These are phyloP conservation scores for Lymantria dispar DNA, from an alignment of 2,888 invertebrate species.

Conservation along the genomic window DNA sequence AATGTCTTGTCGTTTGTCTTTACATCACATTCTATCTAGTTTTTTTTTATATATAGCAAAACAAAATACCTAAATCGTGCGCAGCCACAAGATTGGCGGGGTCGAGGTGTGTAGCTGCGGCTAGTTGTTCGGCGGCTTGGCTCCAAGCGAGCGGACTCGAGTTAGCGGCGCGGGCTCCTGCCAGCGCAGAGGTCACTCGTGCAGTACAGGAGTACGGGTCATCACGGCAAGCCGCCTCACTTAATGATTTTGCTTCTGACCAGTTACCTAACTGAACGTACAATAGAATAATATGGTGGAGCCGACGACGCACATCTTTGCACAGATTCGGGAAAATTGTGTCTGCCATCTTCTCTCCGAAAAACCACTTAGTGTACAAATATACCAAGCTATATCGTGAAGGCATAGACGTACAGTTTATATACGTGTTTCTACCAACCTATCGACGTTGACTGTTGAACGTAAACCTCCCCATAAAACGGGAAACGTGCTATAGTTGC, in stretches of 20 bases:
- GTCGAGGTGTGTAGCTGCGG: constrained; percentile 69
- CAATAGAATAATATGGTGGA: no score
- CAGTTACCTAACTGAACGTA: constrained; percentile 61
- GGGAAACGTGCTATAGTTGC: no score
- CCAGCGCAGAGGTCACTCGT: constrained; percentile 56
- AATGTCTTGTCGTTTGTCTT: neutral
- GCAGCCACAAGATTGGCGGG: constrained; percentile 67
- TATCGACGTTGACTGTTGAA: no score
- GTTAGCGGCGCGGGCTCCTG: constrained; percentile 29
- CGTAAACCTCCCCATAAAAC: no score
- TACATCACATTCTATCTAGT: neutral
- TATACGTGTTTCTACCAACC: no score
- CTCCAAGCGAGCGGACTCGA: constrained; percentile 32
- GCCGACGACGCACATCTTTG: no score
- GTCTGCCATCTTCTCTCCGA: no score
- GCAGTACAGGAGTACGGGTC: constrained; percentile 74
- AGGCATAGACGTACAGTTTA: no score
- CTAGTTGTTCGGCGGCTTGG: constrained; percentile 49
- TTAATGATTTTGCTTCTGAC: constrained; percentile 59
- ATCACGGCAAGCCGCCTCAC: constrained; percentile 64
- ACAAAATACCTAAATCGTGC: constrained; percentile 55
- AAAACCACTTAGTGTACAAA: no score
- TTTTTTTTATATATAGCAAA: neutral
- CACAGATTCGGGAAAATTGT: no score
- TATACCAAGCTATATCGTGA: no score